A percentile compares a stretch with the other conserved stretches of the same genome.
phyloP scores from a whole-genome alignment of 2,888 invertebrate genomes.

The Athetis lepigone region DNA sequence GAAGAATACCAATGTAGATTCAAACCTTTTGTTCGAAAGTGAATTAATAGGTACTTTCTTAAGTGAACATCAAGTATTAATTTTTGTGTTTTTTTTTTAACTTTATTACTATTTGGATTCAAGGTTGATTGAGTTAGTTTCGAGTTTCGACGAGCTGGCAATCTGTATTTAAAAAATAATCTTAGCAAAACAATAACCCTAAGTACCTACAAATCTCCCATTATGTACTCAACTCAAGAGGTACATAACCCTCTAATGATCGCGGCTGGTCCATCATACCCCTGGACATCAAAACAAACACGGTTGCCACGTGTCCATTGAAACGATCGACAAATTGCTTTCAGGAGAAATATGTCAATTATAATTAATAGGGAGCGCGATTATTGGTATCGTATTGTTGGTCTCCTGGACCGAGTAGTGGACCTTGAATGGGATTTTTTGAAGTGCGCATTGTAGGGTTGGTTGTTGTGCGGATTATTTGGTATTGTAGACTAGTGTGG shows the following conservation, averaged over 20 bases:
- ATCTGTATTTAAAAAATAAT: too few relatives aligned
- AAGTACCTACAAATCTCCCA: slow-evolving; percentile 44
- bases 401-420: slow-evolving; percentile 33
- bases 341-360: slow-evolving; percentile 88
- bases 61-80: too few relatives aligned
- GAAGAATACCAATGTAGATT: too few relatives aligned
- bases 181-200: not conserved
- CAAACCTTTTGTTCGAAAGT: too few relatives aligned
- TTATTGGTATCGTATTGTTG: slow-evolving; percentile 74
- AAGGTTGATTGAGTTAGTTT: too few relatives aligned
- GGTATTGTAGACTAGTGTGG: slow-evolving; percentile 43
- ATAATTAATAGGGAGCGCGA: slow-evolving; percentile 87
- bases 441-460: slow-evolving; percentile 57
- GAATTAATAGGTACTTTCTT: too few relatives aligned
- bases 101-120: too few relatives aligned
- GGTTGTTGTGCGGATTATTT: slow-evolving; percentile 52
- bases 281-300: slow-evolving; percentile 89
- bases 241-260: slow-evolving; percentile 73
- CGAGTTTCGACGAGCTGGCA: too few relatives aligned
- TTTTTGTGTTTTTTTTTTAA: too few relatives aligned
- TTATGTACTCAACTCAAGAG: slow-evolving; percentile 67
- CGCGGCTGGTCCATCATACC: slow-evolving; percentile 74
- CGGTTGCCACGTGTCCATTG: slow-evolving; percentile 81
- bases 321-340: slow-evolving; percentile 83
- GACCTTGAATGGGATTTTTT: slow-evolving; percentile 47